Evolutionary conservation across 2,113 vertebrate genomes (phyloP), one percentile per base, ranked within the genome.

Genomic region (Cisticola juncidis): DNA sequence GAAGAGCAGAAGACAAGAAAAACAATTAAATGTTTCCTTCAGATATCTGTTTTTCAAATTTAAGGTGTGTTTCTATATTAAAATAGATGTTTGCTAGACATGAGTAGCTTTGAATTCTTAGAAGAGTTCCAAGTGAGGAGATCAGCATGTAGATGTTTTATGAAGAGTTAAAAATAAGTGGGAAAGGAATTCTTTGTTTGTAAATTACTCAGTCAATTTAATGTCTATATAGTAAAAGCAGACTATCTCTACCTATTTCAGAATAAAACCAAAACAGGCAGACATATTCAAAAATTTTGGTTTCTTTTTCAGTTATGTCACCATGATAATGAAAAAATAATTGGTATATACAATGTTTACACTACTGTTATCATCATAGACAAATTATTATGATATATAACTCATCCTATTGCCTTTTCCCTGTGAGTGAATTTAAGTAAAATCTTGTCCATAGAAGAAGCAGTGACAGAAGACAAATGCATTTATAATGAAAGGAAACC

Each of bases 401-500:
- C 8, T 45, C 40, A 4, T 13, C 36, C 5, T 23, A 56, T 51
- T 82, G 25, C 5, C 18, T 82, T 72, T 33, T 62, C 7, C 9
- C 7, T 77, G 28, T 65, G 19, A 72, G 11, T 42, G 36, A 92
- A n/a, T 76, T 48, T 25, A 47, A 82, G 14, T 42, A 78, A 93
- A 90, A 87, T 72, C 17, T 79, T 86, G 26, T 51, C 38, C 51
- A 17, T 18, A 51, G 58, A 53, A 86, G 48, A 85, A 92, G 36
- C 13, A 54, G 17, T 90, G 66, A 85, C 79, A 95, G 80, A 90
- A 90, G 64, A 90, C n/a, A 95, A 92, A 90, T 73, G 25, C 9
- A 56, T 83, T 92, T 86, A 44, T 93, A 88, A 95, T 83, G 9
- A 83, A 90, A 91, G 24, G 44, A 88, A 93, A 92, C 74, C 54